These are phyloP conservation scores for Botia kubotai DNA, from an alignment of 2,797 vertebrate species.

Conservation along the genomic window DNA sequence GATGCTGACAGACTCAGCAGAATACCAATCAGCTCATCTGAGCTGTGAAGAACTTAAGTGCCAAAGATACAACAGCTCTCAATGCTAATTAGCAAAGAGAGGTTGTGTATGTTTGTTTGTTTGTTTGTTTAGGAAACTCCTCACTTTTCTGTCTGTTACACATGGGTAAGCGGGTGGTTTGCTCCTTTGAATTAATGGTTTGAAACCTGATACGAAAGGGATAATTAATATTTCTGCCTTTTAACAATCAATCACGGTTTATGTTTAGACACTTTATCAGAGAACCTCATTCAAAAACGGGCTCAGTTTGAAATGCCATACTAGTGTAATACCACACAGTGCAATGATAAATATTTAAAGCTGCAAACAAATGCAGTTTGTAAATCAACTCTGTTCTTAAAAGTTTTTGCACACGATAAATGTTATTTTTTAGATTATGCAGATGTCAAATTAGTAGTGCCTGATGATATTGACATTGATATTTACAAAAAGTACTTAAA, in stretches of 20 bases:
- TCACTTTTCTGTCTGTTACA: slow-evolving; percentile 34
- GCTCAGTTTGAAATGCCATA: not conserved
- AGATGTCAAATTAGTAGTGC: not conserved
- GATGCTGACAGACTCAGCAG: slow-evolving; percentile 36
- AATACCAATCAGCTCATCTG: slow-evolving; percentile 61
- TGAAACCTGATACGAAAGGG: not conserved
- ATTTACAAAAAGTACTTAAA: not conserved
- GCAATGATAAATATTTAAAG: too few relatives aligned
- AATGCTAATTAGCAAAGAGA: slow-evolving; percentile 41
- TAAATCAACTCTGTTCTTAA: not conserved
- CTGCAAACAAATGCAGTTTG: too few relatives aligned
- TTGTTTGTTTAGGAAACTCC: slow-evolving; percentile 29
- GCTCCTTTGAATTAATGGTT: not conserved
- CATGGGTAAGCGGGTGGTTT: not conserved
- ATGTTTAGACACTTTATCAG: not conserved
- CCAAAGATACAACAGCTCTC: slow-evolving; percentile 48
- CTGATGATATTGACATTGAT: not conserved
- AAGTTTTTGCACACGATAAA: not conserved
- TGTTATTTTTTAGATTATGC: not conserved
- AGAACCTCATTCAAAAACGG: not conserved
- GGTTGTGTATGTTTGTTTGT: slow-evolving; percentile 44
- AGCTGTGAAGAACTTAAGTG: slow-evolving; percentile 45
- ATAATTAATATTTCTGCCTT: not conserved
- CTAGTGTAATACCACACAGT: too few relatives aligned
- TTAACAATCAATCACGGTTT: not conserved